These are phyloP conservation scores for Upupa epops DNA, from an alignment of 2,113 vertebrate species.

Conservation along the genomic window DNA sequence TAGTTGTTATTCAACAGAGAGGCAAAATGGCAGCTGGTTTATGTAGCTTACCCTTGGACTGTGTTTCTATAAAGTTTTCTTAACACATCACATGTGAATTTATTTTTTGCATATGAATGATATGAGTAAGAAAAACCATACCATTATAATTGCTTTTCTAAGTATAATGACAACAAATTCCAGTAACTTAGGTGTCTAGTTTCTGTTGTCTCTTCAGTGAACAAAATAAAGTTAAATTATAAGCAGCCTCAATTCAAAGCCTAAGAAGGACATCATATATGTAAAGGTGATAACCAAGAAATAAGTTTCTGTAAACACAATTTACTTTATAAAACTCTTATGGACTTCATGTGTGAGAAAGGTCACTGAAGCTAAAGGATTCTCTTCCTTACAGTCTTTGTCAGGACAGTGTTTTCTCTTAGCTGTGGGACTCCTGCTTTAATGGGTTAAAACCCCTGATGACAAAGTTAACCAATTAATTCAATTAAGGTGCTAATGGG, in stretches of 20 bases:
- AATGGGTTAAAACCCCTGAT: too few species aligned
- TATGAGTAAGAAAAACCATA: background rate
- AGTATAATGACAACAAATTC: background rate
- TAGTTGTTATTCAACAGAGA: background rate
- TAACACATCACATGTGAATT: background rate
- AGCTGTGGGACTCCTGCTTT: background rate
- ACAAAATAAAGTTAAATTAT: background rate
- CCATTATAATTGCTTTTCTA: background rate
- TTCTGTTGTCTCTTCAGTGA: background rate
- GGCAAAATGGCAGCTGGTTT: background rate
- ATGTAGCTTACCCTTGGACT: background rate
- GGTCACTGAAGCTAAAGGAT: background rate
- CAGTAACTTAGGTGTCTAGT: background rate
- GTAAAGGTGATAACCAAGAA: background rate
- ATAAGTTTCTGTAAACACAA: background rate
- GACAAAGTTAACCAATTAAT: too few species aligned
- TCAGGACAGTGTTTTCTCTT: background rate
- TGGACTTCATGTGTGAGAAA: background rate
- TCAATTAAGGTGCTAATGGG: too few species aligned
- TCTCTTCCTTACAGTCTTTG: background rate
- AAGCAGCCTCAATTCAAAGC: background rate
- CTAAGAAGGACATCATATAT: background rate
- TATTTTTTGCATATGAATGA: background rate
- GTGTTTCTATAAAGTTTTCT: background rate
- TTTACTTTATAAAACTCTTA: background rate